Percentiles rank a stretch among this genome's conserved stretches.
Conservation (phyloP, 2,888 invertebrate species). For the Tenthredo distinguenda region DNA sequence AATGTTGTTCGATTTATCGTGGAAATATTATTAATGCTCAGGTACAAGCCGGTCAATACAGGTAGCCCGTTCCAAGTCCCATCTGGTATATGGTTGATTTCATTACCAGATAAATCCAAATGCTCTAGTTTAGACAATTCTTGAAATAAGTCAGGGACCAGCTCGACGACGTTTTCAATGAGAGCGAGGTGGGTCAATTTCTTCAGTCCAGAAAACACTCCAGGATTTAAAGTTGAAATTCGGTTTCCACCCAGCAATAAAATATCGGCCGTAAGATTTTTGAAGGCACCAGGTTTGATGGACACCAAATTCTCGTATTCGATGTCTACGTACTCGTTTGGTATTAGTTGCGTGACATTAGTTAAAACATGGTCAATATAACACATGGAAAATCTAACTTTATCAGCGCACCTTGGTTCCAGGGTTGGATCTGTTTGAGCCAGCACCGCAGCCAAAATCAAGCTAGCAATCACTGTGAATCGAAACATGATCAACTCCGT, state of each 20-base stretch:
- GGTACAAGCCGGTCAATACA: neutral
- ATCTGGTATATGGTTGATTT: slow-evolving; percentile 72
- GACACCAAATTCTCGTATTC: slow-evolving; percentile 56
- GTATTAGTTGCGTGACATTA: slow-evolving; percentile 55
- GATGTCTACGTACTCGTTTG: slow-evolving; percentile 52
- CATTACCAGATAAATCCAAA: slow-evolving; percentile 74
- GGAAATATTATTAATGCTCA: neutral
- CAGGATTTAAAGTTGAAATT: slow-evolving; percentile 57
- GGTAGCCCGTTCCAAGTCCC: slow-evolving; percentile 74
- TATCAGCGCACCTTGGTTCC: too few species aligned
- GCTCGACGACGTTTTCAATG: slow-evolving; percentile 57
- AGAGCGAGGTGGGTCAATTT: slow-evolving; percentile 56
- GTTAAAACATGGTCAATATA: slow-evolving; percentile 55
- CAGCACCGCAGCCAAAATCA: neutral
- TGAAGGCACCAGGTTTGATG: slow-evolving; percentile 59
- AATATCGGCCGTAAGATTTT: slow-evolving; percentile 52
- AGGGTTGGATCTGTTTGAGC: neutral
- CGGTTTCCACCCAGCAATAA: slow-evolving; percentile 59
- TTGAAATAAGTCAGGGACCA: slow-evolving; percentile 73
- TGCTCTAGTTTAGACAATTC: slow-evolving; percentile 73
- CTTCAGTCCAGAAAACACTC: slow-evolving; percentile 58
- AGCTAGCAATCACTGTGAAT: neutral
- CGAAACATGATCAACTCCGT: slow-evolving; percentile 19
- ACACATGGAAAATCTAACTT: slow-evolving; percentile 58
- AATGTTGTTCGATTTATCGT: slow-evolving; percentile 66